phyloP scores from a whole-genome alignment of 1,140 invertebrate species.

The Zaprionus lachaisei region DNA sequence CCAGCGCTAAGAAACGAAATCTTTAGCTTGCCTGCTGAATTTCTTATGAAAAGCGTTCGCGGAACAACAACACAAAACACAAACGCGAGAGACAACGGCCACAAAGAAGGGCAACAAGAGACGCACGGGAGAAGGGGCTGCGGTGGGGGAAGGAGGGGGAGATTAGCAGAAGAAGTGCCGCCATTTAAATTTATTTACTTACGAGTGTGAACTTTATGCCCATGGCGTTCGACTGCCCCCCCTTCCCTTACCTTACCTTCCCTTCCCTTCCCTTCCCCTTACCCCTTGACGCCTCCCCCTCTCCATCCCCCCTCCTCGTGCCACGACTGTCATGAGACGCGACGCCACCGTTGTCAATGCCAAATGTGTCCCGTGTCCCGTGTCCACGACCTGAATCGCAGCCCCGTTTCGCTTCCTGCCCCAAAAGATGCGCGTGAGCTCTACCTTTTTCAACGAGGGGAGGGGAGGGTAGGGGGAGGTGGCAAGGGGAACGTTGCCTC shows the following conservation, averaged over 20 bases:
- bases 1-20: conserved; percentile 75
- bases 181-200: conserved; percentile 83
- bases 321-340: conserved; percentile 18
- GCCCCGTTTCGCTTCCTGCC: conserved; percentile 52
- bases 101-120: conserved; percentile 52
- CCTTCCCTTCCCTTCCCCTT: neutral
- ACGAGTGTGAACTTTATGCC: conserved; percentile 82
- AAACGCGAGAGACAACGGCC: conserved; percentile 43
- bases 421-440: conserved; percentile 45
- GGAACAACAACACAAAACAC: conserved; percentile 41
- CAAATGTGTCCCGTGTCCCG: conserved; percentile 62
- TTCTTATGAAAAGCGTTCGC: conserved; percentile 76
- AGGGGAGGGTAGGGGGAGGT: neutral
- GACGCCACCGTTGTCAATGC: conserved; percentile 73
- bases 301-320: neutral
- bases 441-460: conserved; percentile 14
- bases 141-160: conserved; percentile 43
- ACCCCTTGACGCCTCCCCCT: neutral
- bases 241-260: neutral
- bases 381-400: conserved; percentile 56
- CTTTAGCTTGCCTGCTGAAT: conserved; percentile 79
- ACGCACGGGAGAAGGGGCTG: conserved; percentile 20
- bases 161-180: conserved; percentile 80
- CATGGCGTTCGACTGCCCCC: conserved; percentile 62
- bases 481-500: neutral